phyloP scores from a whole-genome alignment of 2,797 vertebrate species.

The Ficedula albicollis region DNA sequence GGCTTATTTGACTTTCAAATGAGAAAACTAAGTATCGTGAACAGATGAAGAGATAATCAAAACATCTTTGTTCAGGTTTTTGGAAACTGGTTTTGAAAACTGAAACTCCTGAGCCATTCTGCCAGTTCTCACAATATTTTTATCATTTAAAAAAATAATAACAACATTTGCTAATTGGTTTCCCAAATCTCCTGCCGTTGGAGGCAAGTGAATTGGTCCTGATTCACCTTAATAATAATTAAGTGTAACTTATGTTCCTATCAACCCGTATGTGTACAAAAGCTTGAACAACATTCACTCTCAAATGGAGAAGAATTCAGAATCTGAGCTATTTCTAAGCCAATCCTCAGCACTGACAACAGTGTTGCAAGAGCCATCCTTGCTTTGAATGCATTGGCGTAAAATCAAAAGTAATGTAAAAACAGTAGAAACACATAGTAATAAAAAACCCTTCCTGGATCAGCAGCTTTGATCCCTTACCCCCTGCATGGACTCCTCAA shows the following conservation, averaged over 20 bases:
- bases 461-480: background rate
- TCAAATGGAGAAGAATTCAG: background rate
- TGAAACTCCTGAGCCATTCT: slow-evolving; percentile 23
- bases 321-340: background rate
- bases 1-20: slow-evolving; percentile 63
- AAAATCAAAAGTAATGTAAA: background rate
- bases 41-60: slow-evolving; percentile 69
- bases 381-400: background rate
- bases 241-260: background rate
- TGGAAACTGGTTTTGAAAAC: slow-evolving; percentile 50
- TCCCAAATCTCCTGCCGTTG: background rate
- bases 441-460: background rate
- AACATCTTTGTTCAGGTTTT: slow-evolving; percentile 67
- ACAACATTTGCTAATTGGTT: slow-evolving; percentile 4
- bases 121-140: slow-evolving; percentile 62
- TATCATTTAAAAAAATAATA: slow-evolving; percentile 30
- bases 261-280: background rate
- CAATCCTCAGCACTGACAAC: background rate
- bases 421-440: background rate
- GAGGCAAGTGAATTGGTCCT: background rate
- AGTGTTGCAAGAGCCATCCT: background rate
- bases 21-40: slow-evolving; percentile 56
- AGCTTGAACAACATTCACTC: background rate
- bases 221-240: slow-evolving; percentile 11
- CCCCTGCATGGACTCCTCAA: background rate